Evolutionary conservation across 1,140 invertebrate genomes (phyloP), one percentile per base, ranked within the genome.

Genomic region (Caenorhabditis tropicalis): DNA sequence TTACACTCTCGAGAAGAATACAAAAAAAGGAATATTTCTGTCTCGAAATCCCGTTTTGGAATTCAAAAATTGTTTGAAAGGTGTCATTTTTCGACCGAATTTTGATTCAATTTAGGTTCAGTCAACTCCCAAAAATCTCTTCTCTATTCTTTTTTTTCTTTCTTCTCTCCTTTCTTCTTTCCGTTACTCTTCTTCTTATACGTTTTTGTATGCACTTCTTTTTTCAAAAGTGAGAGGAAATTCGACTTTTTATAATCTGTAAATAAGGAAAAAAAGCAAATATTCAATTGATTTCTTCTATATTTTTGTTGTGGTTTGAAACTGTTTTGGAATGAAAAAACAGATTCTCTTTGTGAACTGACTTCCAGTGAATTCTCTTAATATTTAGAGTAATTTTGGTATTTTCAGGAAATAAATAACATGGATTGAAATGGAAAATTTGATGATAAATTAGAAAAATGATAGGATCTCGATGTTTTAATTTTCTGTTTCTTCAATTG

Each of bases 101-200:
- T 74, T 74, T 74, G 65, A 74, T 74, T 74, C 65, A 74, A 74
- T 74, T 74, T 74, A 24, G 65, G 12, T 74, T 74, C 24, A 19
- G 49, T 51, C 29, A 21, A 10, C 65, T 19, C 65, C 36, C 65
- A 74, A 36, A 39, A 43, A 74, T 43, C 33, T 74, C 65, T 74
- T 74, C 65, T 43, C 43, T 74, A 43, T 12, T 15, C 29, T 43
- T 4, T 21, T n/a, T 29, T 19, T 39, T 19, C 43, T n/a, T n/a
- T 24, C 36, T n/a, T 31, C 12, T 36, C 19, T 65, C 58, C 29
- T 33, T 46, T 24, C n/a, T n/a, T 10, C 33, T 74, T 74, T 31
- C 19, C 27, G 36, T 56, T 58, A 27, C 7, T 58, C 12, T 58
- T 7, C 27, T 33, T 43, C 43, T 36, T 33, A 31, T 65, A 65